Conservation (phyloP, 1,140 invertebrate genomes). For the Diachasmimorpha longicaudata region DNA sequence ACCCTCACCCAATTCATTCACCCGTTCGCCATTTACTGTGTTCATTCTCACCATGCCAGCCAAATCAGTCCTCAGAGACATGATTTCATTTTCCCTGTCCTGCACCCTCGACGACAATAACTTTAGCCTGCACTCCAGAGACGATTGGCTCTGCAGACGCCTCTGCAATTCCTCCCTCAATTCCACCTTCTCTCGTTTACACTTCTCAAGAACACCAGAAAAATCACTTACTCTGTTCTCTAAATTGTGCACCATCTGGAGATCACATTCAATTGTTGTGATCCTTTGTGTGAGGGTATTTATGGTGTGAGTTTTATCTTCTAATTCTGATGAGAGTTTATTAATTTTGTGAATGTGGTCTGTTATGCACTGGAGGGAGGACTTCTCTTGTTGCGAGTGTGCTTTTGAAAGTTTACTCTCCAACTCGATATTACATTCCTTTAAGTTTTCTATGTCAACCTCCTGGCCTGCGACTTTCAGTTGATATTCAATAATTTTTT, state of each 20-base stretch:
- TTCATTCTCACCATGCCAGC: constrained; percentile 31
- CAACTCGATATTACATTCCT: constrained; percentile 30
- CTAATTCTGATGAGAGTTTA: constrained; percentile 37
- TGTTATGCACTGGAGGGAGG: constrained; percentile 26
- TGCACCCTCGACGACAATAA: constrained; percentile 34
- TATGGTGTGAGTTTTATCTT: constrained; percentile 29
- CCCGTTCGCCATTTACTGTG: constrained; percentile 33
- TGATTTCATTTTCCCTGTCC: constrained; percentile 41
- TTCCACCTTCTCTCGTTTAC: constrained; percentile 34
- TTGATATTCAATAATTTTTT: constrained; percentile 37
- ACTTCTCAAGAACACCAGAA: constrained; percentile 32
- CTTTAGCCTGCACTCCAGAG: constrained; percentile 39
- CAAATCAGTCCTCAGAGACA: constrained; percentile 34
- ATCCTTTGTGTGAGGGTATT: constrained; percentile 34
- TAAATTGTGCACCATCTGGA: constrained; percentile 26
- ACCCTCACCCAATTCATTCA: constrained; percentile 35
- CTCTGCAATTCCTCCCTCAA: constrained; percentile 28
- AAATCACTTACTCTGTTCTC: constrained; percentile 38
- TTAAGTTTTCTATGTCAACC: constrained; percentile 35
- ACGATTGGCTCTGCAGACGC: constrained; percentile 31
- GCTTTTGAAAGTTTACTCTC: constrained; percentile 36
- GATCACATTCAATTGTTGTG: constrained; percentile 28
- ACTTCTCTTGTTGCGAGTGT: constrained; percentile 35
- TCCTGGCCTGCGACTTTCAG: constrained; percentile 28
- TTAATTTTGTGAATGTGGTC: constrained; percentile 41